Evolutionary conservation across 2,888 invertebrate genomes (phyloP).

Genomic region (Deroplatys truncata): DNA sequence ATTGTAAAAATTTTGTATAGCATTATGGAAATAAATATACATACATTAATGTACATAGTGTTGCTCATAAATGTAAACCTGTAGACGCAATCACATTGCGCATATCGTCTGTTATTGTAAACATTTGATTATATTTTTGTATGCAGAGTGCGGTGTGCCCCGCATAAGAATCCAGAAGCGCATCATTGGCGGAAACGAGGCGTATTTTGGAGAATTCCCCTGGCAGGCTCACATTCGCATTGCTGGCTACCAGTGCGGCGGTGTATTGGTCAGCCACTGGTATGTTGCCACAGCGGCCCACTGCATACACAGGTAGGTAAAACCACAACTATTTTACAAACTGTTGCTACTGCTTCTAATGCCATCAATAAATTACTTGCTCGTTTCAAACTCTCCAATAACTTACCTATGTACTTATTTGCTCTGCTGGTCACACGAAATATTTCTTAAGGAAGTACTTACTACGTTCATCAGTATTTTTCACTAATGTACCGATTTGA

Average conservation of each 20-base stretch:
- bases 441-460: too few species aligned
- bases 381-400: too few species aligned
- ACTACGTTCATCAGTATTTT: too few species aligned
- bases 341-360: background rate
- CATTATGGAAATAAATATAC: too few species aligned
- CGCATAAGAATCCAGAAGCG: conserved; percentile 59
- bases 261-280: conserved; percentile 68
- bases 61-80: too few species aligned
- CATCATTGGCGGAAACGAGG: conserved; percentile 77
- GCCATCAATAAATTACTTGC: background rate
- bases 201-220: conserved; percentile 72
- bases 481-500: too few species aligned
- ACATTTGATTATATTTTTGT: background rate
- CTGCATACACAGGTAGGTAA: conserved; percentile 59
- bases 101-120: too few species aligned
- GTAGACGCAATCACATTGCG: too few species aligned
- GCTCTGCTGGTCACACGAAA: too few species aligned
- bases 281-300: conserved; percentile 79
- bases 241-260: conserved; percentile 77
- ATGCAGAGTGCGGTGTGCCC: conserved; percentile 63
- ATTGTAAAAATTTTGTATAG: too few species aligned
- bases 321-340: background rate
- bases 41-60: too few species aligned
- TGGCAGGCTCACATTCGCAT: conserved; percentile 85
- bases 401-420: too few species aligned